Evolutionary conservation across 1,140 invertebrate genomes (phyloP).

Genomic region (Sitobion miscanthi): DNA sequence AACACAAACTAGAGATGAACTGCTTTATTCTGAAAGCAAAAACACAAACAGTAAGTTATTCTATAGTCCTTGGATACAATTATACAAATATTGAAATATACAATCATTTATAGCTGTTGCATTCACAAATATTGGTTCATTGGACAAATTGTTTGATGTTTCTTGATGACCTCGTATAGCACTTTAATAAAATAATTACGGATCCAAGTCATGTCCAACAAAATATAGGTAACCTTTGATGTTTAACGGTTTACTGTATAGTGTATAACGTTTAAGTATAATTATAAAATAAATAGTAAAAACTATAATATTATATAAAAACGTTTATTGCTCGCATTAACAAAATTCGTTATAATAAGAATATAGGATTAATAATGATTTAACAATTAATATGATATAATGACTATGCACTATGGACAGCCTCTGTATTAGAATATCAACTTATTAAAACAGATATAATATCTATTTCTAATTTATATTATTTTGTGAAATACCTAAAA

Average conservation of each 20-base stretch:
- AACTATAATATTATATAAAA: not conserved
- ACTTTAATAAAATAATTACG: not conserved
- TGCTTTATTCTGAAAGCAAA: not conserved
- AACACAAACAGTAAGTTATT: not conserved
- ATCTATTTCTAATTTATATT: not conserved
- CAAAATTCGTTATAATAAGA: not conserved
- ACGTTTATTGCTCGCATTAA: not conserved
- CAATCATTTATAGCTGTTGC: not conserved
- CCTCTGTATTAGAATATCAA: too few species aligned
- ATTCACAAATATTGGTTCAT: not conserved
- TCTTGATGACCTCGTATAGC: not conserved
- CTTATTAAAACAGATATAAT: too few species aligned
- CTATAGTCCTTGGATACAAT: not conserved
- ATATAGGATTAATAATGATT: not conserved
- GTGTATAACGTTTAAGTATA: not conserved
- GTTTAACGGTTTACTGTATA: not conserved
- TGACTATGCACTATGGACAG: not conserved
- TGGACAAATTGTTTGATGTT: not conserved
- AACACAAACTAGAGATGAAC: not conserved
- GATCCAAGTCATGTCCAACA: not conserved
- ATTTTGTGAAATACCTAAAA: not conserved
- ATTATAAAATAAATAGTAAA: not conserved
- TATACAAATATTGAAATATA: too few species aligned
- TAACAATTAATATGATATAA: not conserved
- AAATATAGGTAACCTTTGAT: slow-evolving; percentile 18